Conservation (phyloP, 2,113 vertebrate species). For the Pionites leucogaster region DNA sequence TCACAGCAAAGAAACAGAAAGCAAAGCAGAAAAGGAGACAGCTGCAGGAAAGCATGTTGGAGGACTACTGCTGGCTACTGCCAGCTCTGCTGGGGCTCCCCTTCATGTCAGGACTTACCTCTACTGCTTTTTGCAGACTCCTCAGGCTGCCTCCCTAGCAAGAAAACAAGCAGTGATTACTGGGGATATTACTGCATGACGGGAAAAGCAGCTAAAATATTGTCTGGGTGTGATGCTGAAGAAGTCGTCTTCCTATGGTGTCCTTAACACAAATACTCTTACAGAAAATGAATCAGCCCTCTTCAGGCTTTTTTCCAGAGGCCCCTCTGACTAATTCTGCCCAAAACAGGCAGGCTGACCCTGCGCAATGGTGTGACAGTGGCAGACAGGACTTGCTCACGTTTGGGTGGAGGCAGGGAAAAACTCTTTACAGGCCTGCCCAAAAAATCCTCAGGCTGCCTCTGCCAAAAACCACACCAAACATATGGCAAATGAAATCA, state of each 20-base stretch:
- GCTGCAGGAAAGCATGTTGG: background rate
- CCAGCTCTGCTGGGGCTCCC: background rate
- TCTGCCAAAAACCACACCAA: constrained; percentile 65
- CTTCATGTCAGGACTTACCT: rapidly evolving
- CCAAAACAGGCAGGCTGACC: constrained; percentile 42
- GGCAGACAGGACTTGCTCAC: constrained; percentile 46
- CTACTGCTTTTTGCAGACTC: background rate
- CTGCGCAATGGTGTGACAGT: background rate
- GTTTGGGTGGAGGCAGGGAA: constrained; percentile 56
- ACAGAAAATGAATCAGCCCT: constrained; percentile 41
- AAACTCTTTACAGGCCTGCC: constrained; percentile 34
- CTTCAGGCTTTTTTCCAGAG: constrained; percentile 44
- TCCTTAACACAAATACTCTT: background rate
- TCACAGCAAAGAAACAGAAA: constrained; percentile 7
- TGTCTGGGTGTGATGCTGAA: background rate
- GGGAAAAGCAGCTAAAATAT: constrained; percentile 10
- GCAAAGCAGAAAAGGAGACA: background rate
- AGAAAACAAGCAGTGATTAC: background rate
- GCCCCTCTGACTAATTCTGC: constrained; percentile 56
- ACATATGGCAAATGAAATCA: constrained; percentile 50
- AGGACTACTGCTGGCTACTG: background rate
- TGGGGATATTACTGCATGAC: background rate
- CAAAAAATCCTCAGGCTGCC: constrained; percentile 32
- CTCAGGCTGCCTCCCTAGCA: background rate
- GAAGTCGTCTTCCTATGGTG: background rate